Base-by-base conservation (phyloP, 1,140 invertebrate species). In the Drosophila ironensis region DNA sequence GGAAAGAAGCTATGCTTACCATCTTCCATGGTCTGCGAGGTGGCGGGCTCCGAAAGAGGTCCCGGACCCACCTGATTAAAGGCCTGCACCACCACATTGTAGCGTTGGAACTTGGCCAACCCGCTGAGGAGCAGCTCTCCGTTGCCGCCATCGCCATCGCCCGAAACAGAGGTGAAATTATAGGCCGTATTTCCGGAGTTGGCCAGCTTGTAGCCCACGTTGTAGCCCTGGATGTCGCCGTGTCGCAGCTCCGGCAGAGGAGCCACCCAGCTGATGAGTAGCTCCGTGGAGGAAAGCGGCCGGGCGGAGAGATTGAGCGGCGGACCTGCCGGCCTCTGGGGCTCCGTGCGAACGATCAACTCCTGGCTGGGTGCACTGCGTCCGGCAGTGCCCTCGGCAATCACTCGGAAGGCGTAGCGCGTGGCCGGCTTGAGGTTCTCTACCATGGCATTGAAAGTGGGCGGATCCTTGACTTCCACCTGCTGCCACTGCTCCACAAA, bases 61-160 rank as follows among this genome's bases (percentile, higher is more conserved):
- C 96, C 96, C 1, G 93, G 92, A 7, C 96, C 97, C 41, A 96
- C 93, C 80, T 94, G 93, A 91, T 98, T 98, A 88, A 95, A 97
- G 1, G 96, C 95, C 89, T 97, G 95, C 30, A 96, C 94, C 22
- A 96, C 93, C 8, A 97, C 91, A 2, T 93, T 93, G 76, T 97
- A 97, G 48, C 94, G 92, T 0, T 95, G 95, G 77, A 94, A 97
- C 66, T 96, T 96, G 40, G 93, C 91, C 22, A 97, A 90, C 11
- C 92, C 93, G 7, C 92, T 91, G 3, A 95, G 88, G 27, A 94
- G 88, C 12, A 94, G 75, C 84, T 95, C 94, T 0, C 93, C 93
- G 2, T 91, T 92, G 3, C 93, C 93, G 28, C 94, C 93, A 53
- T 94, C 94, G 0, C 92, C 93, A 66, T 94, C 94, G 0, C 93